Base-by-base conservation (phyloP, 2,113 vertebrate genomes). In the Heterocephalus glaber region DNA sequence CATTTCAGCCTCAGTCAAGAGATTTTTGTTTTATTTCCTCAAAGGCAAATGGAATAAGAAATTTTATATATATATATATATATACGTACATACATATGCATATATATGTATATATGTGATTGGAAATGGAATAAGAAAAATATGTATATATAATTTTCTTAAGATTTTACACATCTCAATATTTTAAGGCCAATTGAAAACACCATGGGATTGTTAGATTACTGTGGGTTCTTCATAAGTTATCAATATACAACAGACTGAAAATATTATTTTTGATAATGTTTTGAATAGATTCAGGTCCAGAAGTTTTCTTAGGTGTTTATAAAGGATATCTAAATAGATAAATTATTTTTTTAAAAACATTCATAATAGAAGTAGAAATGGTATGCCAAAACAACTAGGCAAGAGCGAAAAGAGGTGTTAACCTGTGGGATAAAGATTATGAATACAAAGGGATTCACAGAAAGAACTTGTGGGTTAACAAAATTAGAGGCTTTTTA, bases 21-120 rank as follows among this genome's bases (percentile, higher is more conserved):
- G 28, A 77, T 60, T 83, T 94, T 82, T 63, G 6, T 87, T 96
- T 90, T 96, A n/a, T 47, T 35, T 95, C 79, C 47, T 90, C 13
- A 85, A 83, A 5, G 7, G 33, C 2, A 58, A 65, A 65, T 68
- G 11, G 26, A 12, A 28, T 82, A 56, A 94, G 81, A 80, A 95
- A 60, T 60, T 11, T 49, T 49, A 49, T 49, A 9, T 49, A 49
- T 49, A 9, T 49, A 9, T 49, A 49, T 49, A 49, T 49, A 49
- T 49, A 49, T 49, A 49, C 9, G 9, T 49, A 56, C 12, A 56
- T 56, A 56, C 12, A 56, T 56, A 56, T 56, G 12, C 30, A 17
- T 66, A 66, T 66, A 35, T 66, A 35, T 66, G 41, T 44, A 60
- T 60, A 60, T 60, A 60, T 30, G 10, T 72, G 9, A 41, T 72